These are phyloP conservation scores for Onychomys arenicola DNA, from an alignment of 2,797 vertebrate genomes.

Conservation along the genomic window DNA sequence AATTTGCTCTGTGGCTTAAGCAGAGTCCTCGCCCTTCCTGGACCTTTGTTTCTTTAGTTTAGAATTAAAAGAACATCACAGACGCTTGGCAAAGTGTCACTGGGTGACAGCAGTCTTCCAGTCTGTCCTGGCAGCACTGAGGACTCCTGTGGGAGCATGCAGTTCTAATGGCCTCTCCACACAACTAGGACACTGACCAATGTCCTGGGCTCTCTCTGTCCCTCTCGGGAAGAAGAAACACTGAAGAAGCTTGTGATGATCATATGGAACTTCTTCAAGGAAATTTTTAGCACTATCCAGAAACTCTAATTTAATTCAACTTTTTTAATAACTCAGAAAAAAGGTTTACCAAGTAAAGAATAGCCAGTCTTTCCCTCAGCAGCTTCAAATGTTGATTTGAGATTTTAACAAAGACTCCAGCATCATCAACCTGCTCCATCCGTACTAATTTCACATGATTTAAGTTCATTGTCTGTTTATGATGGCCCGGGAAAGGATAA, in stretches of 20 bases:
- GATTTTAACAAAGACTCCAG: background rate
- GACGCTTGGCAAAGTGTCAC: background rate
- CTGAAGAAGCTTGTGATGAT: background rate
- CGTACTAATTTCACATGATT: background rate
- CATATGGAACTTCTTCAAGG: background rate
- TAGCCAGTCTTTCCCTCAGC: background rate
- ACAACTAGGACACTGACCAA: background rate
- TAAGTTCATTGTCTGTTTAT: conserved; percentile 1
- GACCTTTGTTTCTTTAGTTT: background rate
- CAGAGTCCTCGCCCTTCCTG: background rate
- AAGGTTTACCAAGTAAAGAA: background rate
- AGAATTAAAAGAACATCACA: background rate
- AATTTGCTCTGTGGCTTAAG: background rate
- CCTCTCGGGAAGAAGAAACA: background rate
- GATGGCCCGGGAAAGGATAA: background rate
- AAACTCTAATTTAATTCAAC: background rate
- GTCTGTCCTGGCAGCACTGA: background rate
- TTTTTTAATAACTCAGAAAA: background rate
- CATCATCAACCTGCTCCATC: background rate
- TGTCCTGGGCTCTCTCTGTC: background rate
- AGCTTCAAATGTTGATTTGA: background rate
- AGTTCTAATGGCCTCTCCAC: background rate
- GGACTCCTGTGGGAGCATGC: background rate
- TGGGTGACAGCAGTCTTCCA: background rate
- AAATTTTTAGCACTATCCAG: background rate